Conservation (phyloP, 2,113 vertebrate species). For the Genyomyrus donnyi region DNA sequence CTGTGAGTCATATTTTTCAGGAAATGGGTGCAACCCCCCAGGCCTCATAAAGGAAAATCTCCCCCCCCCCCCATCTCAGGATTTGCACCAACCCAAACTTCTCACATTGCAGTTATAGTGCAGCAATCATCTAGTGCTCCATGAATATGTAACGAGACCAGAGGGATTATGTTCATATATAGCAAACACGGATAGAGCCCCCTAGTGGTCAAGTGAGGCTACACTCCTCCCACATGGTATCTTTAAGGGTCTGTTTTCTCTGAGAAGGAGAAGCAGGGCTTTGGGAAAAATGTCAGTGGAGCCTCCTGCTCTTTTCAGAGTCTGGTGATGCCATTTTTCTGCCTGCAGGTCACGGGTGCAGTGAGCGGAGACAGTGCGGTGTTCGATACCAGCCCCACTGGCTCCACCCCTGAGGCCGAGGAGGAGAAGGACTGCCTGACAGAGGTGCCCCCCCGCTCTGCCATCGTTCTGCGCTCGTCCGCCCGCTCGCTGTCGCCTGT, state of each 20-base stretch:
- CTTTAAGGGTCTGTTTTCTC: not conserved
- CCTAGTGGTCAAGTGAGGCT: not conserved
- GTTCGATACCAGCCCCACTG: conserved; percentile 64
- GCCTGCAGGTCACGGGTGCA: conserved; percentile 47
- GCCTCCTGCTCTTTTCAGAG: not conserved
- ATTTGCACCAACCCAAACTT: not conserved
- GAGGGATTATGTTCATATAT: not conserved
- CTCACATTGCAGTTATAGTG: not conserved
- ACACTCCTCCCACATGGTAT: not conserved
- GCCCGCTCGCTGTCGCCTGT: conserved; percentile 80
- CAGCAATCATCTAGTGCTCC: not conserved
- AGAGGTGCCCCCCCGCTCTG: conserved; percentile 63
- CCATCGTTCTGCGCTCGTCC: conserved; percentile 55
- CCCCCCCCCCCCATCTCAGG: not conserved
- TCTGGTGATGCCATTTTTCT: not conserved
- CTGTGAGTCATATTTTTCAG: not conserved
- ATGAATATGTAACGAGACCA: not conserved
- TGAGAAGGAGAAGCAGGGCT: not conserved
- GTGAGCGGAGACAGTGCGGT: conserved; percentile 62
- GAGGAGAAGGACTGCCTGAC: conserved; percentile 83
- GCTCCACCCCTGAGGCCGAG: conserved; percentile 79
- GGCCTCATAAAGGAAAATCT: not conserved
- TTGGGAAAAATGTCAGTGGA: no score
- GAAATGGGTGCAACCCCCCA: not conserved
- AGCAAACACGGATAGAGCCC: not conserved